phyloP scores from a whole-genome alignment of 2,888 invertebrate genomes.

The Aphelenchoides bicaudatus region DNA sequence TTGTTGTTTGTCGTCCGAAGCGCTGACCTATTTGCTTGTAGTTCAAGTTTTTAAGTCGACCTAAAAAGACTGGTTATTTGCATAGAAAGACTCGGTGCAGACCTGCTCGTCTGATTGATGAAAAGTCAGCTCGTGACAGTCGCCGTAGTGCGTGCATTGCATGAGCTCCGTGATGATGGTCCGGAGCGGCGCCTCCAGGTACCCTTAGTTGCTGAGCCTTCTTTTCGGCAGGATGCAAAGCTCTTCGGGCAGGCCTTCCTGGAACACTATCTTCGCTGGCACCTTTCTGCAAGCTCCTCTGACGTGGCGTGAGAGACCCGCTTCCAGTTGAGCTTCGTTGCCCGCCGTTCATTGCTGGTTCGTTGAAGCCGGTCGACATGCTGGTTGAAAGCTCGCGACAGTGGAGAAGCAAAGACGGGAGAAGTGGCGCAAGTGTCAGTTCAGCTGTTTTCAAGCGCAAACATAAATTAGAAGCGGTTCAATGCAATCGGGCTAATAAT shows the following conservation, averaged over 20 bases:
- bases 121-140: conserved; percentile 32
- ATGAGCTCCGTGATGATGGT: conserved; percentile 20
- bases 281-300: conserved; percentile 9
- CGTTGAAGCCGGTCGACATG: background rate
- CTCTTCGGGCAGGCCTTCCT: conserved; percentile 1
- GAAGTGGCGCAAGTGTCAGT: background rate
- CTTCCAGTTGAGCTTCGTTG: background rate
- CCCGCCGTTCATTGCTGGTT: background rate
- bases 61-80: conserved; percentile 14
- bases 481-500: background rate
- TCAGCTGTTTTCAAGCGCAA: too few species aligned
- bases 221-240: conserved; percentile 17
- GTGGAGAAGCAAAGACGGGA: background rate
- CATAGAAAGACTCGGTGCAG: conserved; percentile 7
- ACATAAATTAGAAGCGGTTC: too few species aligned
- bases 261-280: conserved; percentile 14
- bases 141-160: conserved; percentile 31
- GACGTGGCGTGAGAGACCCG: conserved; percentile 1
- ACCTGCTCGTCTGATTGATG: conserved; percentile 33
- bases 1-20: conserved; percentile 47
- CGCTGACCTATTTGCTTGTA: conserved; percentile 34
- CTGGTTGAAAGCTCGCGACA: background rate
- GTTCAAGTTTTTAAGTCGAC: conserved; percentile 17
- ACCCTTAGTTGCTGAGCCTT: conserved; percentile 18
- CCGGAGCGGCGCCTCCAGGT: background rate